phyloP scores from a whole-genome alignment of 2,888 invertebrate genomes.

The Macroteleia sp. region DNA sequence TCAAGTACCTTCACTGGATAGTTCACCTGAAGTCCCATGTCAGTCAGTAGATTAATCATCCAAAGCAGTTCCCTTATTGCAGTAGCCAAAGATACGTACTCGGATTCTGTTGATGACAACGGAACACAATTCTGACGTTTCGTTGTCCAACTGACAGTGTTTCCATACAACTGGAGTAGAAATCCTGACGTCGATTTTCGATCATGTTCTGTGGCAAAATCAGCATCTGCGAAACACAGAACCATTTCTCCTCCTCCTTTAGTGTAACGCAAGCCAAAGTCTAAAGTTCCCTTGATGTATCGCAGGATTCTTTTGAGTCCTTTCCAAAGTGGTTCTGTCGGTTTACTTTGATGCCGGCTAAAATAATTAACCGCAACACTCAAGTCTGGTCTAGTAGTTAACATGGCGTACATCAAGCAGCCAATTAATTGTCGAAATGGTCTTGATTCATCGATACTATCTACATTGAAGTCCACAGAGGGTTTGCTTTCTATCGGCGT shows the following conservation, averaged over 20 bases:
- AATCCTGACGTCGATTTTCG: conserved; percentile 74
- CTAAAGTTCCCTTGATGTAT: conserved; percentile 21
- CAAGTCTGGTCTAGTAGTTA: conserved; percentile 56
- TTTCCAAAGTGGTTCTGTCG: conserved; percentile 33
- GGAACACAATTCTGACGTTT: conserved; percentile 43
- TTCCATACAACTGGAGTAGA: conserved; percentile 67
- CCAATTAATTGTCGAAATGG: conserved; percentile 62
- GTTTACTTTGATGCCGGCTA: conserved; percentile 23
- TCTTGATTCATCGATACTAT: not conserved
- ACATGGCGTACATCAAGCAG: conserved; percentile 60
- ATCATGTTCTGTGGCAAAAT: not conserved
- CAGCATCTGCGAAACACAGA: conserved; percentile 1
- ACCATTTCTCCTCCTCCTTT: not conserved
- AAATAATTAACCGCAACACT: conserved; percentile 40
- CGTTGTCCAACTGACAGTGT: conserved; percentile 63
- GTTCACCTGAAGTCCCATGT: too few relatives aligned
- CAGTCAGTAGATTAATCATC: too few relatives aligned
- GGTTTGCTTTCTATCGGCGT: too few relatives aligned
- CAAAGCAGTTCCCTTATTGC: too few relatives aligned
- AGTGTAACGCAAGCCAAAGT: not conserved
- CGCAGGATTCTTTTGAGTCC: conserved; percentile 34
- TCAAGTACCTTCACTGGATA: too few relatives aligned
- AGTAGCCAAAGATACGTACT: too few relatives aligned
- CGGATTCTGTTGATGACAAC: too few relatives aligned
- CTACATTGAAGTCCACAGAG: too few relatives aligned